Base-by-base conservation (phyloP, 2,888 invertebrate genomes). In the Leucozona laternaria region DNA sequence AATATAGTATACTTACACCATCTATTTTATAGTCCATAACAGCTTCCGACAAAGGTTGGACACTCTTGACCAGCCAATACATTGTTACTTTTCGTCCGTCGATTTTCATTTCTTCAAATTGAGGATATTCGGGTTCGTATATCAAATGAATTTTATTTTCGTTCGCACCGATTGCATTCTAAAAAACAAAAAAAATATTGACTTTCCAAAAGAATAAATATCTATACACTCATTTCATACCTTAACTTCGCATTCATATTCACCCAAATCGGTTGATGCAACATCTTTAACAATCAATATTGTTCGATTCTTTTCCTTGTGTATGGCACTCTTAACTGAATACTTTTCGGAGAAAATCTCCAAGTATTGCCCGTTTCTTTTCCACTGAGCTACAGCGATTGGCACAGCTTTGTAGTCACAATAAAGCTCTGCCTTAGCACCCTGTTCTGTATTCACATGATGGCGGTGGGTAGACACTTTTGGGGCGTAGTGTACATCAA, bases 191-290 rank as follows among this genome's bases (percentile, higher is more conserved):
- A 53, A 4, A 8, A 5, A 43, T n/a, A n/a, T 10, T 62, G 5
- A 45, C 2, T 48, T 78, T 40, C 94, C 93, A 91, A 96, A 96
- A 68, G 94, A 45, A 17, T 11, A 34, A 2, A n/a, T 4, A 22
- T 22, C 17, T 15, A 6, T 1, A 20, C 13, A n/a, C 37, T 31
- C 11, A 57, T 22, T 25, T 13, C 3, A 11, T 88, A 90, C 90
- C 88, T 91, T 90, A 25, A 90, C 96, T 76, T 95, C 93, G 91
- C 97, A 97, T 1, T 95, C 94, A 91, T 97, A 97, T 90, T 95
- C 95, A 0, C 96, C 97, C 83, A 96, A 94, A 92, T 97, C 97
- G 0, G 93, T 91, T 55, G 92, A 91, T 17, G 94, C 93, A 0
- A 96, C 95, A 25, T 94, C 94, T 37, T 95, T 93, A 88, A 97